Evolutionary conservation across 2,888 invertebrate genomes (phyloP), one percentile per base, ranked within the genome.

Genomic region (Callimorpha dominula): DNA sequence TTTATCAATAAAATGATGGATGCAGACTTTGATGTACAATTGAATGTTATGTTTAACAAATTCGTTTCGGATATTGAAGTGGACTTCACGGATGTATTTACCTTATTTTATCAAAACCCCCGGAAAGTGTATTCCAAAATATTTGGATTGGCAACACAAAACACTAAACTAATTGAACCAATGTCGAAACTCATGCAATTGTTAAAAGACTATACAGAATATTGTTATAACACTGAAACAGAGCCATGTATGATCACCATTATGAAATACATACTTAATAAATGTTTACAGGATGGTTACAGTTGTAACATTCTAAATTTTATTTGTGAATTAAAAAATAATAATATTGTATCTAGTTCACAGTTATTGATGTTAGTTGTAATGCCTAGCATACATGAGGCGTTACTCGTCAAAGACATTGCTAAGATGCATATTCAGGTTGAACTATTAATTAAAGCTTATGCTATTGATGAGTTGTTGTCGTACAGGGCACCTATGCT

Each of bases 21-120:
- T 67, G 65, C 78, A 70, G 88, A 91, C 49, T 93, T 92, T 74
- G 80, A 80, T 17, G 81, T 76, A 43, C 87, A 83, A 78, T 78
- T 91, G 70, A 94, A 86, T 70, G 89, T 92, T 85, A 89, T 88
- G 82, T 95, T 95, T 68, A 95, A 95, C 79, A 95, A 94, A 85
- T 82, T 94, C 17, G 87, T 93, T 74, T 79, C 84, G 17, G 82
- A 88, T 9, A 80, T 86, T 9, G 87, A 91, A 73, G 78, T 86
- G 43, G 92, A 94, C 80, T 79, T 90, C 4, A 85, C 88, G 17
- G 89, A 91, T 80, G 82, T 94, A 20, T 84, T 94, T 52, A 86
- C 84, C 74, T 78, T 92, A 11, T 95, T 95, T 77, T 72, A 94
- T 14, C 95, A 95, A 82, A 94, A 89, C 77, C 95, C 95, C 4